Conservation (phyloP, 2,797 vertebrate species). For the Graptemys geographica region DNA sequence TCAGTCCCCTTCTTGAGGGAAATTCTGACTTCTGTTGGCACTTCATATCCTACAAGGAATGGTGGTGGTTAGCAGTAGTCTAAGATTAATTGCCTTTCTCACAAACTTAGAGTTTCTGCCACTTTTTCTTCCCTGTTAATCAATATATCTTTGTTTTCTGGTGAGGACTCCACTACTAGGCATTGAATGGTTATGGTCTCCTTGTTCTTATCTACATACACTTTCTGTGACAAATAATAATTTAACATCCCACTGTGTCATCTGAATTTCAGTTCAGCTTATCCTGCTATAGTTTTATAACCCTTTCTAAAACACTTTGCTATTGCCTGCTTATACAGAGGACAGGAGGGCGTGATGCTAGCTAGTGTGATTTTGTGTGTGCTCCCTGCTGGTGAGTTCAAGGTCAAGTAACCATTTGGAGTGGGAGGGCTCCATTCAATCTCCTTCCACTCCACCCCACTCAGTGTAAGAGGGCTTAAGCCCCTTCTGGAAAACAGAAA, state of each 20-base stretch:
- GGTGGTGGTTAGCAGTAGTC: background rate
- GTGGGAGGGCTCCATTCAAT: background rate
- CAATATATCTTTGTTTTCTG: background rate
- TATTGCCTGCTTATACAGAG: background rate
- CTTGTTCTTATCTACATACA: background rate
- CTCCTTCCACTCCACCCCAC: no score
- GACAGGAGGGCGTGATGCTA: background rate
- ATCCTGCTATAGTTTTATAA: background rate
- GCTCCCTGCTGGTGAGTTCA: background rate
- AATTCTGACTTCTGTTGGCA: background rate
- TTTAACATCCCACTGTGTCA: background rate
- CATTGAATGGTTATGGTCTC: background rate
- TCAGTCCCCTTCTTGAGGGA: background rate
- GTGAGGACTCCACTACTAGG: background rate
- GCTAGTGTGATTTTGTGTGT: background rate
- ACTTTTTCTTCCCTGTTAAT: background rate
- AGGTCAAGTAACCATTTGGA: conserved; percentile 36
- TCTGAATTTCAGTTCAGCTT: background rate
- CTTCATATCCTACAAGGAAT: background rate
- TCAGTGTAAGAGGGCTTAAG: background rate
- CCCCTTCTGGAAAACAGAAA: conserved; percentile 1
- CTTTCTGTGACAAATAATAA: background rate
- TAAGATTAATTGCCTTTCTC: background rate
- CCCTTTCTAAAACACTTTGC: background rate
- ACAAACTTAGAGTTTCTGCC: background rate